These are phyloP conservation scores for Drosophila helvetica DNA, from an alignment of 2,888 invertebrate species.

Conservation along the genomic window DNA sequence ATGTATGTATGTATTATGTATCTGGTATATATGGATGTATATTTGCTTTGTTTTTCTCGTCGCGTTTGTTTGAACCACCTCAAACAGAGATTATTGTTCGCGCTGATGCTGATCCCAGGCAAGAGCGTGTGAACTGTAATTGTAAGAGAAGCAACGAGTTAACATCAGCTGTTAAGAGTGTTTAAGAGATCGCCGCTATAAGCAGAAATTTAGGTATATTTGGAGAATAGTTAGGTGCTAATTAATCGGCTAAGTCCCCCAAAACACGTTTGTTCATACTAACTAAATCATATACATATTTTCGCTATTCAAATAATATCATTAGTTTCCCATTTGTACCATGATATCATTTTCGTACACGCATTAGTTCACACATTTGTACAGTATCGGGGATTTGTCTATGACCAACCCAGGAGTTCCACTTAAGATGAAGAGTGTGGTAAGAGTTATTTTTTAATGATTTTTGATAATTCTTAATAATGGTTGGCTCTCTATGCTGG, in stretches of 20 bases:
- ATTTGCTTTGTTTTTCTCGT: constrained; percentile 59
- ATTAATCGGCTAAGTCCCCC: background rate
- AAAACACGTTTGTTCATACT: background rate
- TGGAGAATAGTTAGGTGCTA: background rate
- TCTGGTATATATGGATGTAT: constrained; percentile 14
- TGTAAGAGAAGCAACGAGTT: constrained; percentile 44
- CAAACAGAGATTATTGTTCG: constrained; percentile 50
- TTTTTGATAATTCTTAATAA: too few relatives aligned
- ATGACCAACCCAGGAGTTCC: background rate
- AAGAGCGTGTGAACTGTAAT: constrained; percentile 39
- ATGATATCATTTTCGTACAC: constrained; percentile 24
- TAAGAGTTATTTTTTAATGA: too few relatives aligned
- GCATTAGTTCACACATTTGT: background rate
- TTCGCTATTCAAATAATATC: background rate
- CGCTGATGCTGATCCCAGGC: constrained; percentile 21
- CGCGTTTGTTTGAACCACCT: constrained; percentile 34
- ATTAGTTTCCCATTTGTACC: background rate
- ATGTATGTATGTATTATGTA: constrained; percentile 28
- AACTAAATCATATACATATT: too few relatives aligned
- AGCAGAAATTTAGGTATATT: background rate
- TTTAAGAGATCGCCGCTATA: background rate
- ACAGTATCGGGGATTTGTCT: background rate
- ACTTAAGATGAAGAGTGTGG: too few relatives aligned
- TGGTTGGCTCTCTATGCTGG: too few relatives aligned
- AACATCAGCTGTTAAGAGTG: constrained; percentile 13